phyloP scores from a whole-genome alignment of 2,888 invertebrate genomes.

The Pogonocherus hispidulus region DNA sequence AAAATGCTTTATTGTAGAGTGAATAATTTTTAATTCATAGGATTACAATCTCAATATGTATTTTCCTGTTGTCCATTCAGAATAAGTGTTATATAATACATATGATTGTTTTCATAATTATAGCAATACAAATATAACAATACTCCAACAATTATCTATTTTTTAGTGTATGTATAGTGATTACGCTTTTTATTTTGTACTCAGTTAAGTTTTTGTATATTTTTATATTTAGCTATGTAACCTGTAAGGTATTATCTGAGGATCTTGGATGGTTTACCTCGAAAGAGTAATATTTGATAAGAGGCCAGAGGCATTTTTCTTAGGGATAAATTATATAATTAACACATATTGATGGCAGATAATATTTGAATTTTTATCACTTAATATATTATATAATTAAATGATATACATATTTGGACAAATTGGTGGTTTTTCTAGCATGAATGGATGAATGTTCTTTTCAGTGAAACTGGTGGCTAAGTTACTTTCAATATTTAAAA shows the following conservation, averaged over 20 bases:
- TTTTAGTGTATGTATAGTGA: background rate
- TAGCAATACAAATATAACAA: no score
- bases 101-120: no score
- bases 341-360: constrained; percentile 65
- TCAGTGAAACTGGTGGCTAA: no score
- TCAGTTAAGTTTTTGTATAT: constrained; percentile 17
- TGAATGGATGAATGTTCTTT: background rate
- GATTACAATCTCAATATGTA: no score
- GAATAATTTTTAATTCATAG: no score
- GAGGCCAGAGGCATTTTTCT: constrained; percentile 62
- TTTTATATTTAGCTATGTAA: constrained; percentile 1
- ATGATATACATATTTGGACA: constrained; percentile 66
- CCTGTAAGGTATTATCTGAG: constrained; percentile 27
- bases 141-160: background rate
- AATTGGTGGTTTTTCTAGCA: constrained; percentile 43
- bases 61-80: no score
- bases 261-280: constrained; percentile 33
- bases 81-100: no score
- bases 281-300: constrained; percentile 41
- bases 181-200: background rate
- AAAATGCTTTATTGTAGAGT: no score
- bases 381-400: constrained; percentile 66
- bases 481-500: no score
- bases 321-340: constrained; percentile 55
- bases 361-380: constrained; percentile 66